These are phyloP conservation scores for Glandiceps talaboti DNA, from an alignment of 53 echinoderm and acorn worm species.

Conservation along the genomic window DNA sequence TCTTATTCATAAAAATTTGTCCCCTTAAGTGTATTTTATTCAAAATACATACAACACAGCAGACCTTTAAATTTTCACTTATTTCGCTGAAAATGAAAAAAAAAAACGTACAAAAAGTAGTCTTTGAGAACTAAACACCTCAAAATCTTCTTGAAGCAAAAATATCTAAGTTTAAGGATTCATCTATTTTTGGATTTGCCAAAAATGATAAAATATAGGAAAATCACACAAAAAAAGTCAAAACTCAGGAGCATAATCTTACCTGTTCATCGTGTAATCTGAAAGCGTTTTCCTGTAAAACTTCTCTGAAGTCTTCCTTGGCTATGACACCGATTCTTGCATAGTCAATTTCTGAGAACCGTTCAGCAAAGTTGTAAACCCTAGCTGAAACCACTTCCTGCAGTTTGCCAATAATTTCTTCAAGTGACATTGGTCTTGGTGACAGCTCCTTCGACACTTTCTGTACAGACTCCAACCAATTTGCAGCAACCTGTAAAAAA, in stretches of 20 bases:
- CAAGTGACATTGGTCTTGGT: constrained; percentile 31
- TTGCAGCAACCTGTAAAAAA: constrained; percentile 61
- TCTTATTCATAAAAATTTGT: too few relatives aligned
- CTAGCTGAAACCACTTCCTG: constrained; percentile 42
- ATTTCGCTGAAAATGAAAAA: too few relatives aligned
- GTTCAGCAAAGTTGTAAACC: constrained; percentile 46
- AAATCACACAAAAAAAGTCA: too few relatives aligned
- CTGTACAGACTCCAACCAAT: constrained; percentile 86
- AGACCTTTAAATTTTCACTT: too few relatives aligned
- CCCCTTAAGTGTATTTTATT: too few relatives aligned
- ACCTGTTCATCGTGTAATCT: constrained; percentile 69
- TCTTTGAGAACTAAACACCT: too few relatives aligned
- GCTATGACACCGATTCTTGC: constrained; percentile 84
- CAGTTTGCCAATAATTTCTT: constrained; percentile 55
- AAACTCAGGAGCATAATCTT: not conserved
- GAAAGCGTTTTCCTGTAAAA: constrained; percentile 65
- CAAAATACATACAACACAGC: too few relatives aligned
- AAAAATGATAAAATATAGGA: too few relatives aligned
- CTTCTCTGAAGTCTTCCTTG: constrained; percentile 61
- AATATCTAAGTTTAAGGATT: too few relatives aligned
- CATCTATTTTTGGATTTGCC: too few relatives aligned
- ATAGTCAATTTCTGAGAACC: constrained; percentile 75
- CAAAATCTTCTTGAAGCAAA: too few relatives aligned
- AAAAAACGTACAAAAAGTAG: too few relatives aligned
- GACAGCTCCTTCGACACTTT: constrained; percentile 35